Conservation (phyloP, 2,113 vertebrate species). For the Phalacrocorax brasilianus region DNA sequence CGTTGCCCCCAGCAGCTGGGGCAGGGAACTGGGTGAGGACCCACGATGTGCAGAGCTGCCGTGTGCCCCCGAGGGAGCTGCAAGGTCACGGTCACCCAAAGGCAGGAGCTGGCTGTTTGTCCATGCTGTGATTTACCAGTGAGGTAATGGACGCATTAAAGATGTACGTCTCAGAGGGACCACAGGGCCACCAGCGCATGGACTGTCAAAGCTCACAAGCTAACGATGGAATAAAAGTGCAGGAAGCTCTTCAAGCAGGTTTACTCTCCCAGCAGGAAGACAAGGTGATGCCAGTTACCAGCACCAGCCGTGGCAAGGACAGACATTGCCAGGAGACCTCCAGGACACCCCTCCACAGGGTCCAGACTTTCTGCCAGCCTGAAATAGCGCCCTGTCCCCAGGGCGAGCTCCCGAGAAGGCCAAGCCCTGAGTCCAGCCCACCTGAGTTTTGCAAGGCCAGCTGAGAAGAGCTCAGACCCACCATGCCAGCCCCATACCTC, state of each 20-base stretch:
- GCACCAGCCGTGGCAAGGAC: not conserved
- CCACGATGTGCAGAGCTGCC: not conserved
- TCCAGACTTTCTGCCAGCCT: not conserved
- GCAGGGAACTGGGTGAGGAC: not conserved
- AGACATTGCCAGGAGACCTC: not conserved
- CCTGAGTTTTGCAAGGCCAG: not conserved
- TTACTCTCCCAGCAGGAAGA: not conserved
- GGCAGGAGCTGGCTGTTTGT: not conserved
- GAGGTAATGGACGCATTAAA: not conserved
- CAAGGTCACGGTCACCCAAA: not conserved
- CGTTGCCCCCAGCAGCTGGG: too few relatives aligned
- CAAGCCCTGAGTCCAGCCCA: not conserved
- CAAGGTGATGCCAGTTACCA: not conserved
- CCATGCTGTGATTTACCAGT: not conserved
- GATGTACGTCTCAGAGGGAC: not conserved
- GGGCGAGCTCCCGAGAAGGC: rapidly evolving
- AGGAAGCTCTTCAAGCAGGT: not conserved
- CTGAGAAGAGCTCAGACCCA: not conserved
- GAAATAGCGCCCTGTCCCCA: not conserved
- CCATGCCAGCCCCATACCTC: not conserved
- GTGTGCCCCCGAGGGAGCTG: not conserved
- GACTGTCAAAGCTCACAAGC: not conserved
- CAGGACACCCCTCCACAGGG: not conserved
- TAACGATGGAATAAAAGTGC: not conserved
- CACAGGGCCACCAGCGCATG: not conserved